These are phyloP conservation scores for Neotoxoptera formosana DNA, from an alignment of 1,140 invertebrate species.

Conservation along the genomic window DNA sequence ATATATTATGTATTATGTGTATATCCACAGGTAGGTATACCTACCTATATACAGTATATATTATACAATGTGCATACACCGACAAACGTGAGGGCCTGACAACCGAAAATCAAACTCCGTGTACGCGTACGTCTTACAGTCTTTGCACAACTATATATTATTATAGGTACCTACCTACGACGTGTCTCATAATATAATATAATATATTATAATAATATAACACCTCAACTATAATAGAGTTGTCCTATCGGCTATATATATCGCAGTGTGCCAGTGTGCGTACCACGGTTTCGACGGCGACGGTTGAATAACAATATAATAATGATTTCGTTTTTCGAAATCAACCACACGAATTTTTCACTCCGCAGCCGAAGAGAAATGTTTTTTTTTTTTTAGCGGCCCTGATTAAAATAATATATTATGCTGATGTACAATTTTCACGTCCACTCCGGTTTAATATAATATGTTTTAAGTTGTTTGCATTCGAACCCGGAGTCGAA, in stretches of 20 bases:
- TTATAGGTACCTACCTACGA: too few relatives aligned
- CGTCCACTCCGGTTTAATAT: not conserved
- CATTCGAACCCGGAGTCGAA: not conserved
- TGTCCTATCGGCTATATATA: not conserved
- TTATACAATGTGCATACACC: not conserved
- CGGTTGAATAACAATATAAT: not conserved
- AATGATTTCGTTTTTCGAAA: conserved; percentile 25
- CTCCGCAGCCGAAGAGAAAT: not conserved
- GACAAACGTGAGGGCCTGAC: not conserved
- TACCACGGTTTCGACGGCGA: not conserved
- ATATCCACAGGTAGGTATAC: too few relatives aligned
- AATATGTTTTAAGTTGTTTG: not conserved
- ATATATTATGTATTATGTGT: not conserved
- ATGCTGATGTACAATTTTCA: not conserved
- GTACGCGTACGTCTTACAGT: not conserved
- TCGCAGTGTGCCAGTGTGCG: too few relatives aligned
- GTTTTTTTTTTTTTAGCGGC: not conserved
- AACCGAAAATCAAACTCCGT: not conserved
- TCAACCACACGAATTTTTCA: not conserved
- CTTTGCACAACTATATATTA: not conserved
- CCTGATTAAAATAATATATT: not conserved
- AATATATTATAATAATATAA: too few relatives aligned
- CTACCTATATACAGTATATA: not conserved
- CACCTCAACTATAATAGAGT: not conserved
- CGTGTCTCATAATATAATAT: not conserved